These are phyloP conservation scores for Eubasilissa regina DNA, from an alignment of 1,140 invertebrate genomes.

Conservation along the genomic window DNA sequence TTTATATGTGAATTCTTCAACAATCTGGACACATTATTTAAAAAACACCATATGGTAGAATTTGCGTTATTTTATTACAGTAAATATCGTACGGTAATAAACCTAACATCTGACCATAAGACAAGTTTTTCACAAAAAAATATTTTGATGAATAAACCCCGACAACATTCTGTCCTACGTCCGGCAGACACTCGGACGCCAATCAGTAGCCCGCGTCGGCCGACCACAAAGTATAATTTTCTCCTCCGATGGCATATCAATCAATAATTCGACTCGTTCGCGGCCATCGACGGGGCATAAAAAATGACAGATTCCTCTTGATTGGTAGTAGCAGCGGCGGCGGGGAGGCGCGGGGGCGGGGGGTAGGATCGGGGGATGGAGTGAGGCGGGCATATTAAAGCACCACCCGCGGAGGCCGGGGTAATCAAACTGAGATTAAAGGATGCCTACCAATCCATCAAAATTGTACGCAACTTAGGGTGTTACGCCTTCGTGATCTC, in stretches of 20 bases:
- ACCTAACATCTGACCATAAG: too few species aligned
- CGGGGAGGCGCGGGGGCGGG: conserved; percentile 32
- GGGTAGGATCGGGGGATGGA: conserved; percentile 44
- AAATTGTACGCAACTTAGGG: conserved; percentile 40
- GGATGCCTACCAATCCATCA: conserved; percentile 60
- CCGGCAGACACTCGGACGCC: conserved; percentile 20
- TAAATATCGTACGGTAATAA: too few species aligned
- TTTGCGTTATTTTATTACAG: too few species aligned
- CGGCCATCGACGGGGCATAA: conserved; percentile 17
- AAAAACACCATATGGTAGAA: too few species aligned
- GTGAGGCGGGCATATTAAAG: conserved; percentile 57
- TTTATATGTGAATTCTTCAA: too few species aligned
- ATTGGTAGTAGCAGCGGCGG: conserved; percentile 19
- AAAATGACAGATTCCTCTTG: conserved; percentile 40
- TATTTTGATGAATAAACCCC: too few species aligned
- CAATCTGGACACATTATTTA: too few species aligned
- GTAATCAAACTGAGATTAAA: conserved; percentile 61
- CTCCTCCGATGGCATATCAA: conserved; percentile 19
- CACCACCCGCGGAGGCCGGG: conserved; percentile 55
- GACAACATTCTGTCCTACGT: not conserved
- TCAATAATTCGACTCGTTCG: conserved; percentile 14
- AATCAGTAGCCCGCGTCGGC: conserved; percentile 21
- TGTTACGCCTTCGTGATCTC: conserved; percentile 38
- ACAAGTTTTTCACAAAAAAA: too few species aligned
- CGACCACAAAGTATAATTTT: conserved; percentile 35